These are phyloP conservation scores for Balaeniceps rex DNA, from an alignment of 2,113 vertebrate species.

Conservation along the genomic window DNA sequence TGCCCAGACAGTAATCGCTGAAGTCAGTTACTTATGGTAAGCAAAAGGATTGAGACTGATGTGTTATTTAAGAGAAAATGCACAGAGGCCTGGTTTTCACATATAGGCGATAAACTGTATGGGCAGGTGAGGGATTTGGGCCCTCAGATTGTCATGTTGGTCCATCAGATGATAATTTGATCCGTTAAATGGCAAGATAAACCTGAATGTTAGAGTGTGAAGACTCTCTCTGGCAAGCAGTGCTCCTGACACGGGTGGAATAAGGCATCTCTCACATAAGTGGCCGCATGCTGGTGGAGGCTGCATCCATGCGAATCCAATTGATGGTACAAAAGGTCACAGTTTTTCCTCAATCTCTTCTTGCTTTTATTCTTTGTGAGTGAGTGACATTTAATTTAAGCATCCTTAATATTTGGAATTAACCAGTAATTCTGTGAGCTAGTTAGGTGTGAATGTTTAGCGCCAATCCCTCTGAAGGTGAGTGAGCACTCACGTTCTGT, in stretches of 20 bases:
- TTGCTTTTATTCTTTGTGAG: background rate
- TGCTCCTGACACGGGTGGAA: background rate
- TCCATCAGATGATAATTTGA: background rate
- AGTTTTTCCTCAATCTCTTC: background rate
- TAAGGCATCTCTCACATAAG: rapidly evolving
- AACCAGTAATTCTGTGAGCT: background rate
- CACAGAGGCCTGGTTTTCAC: background rate
- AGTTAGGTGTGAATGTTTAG: background rate
- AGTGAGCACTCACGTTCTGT: background rate
- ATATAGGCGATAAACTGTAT: too few relatives aligned
- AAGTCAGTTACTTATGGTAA: rapidly evolving
- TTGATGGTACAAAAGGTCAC: background rate
- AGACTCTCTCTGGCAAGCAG: background rate
- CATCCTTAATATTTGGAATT: background rate
- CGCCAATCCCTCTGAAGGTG: background rate
- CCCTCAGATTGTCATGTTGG: rapidly evolving
- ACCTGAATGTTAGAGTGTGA: background rate
- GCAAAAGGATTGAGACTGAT: too few relatives aligned
- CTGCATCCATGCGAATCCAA: background rate
- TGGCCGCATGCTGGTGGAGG: background rate
- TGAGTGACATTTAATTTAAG: background rate
- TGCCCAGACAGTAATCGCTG: background rate
- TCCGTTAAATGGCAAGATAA: background rate
- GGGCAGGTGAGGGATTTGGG: background rate
- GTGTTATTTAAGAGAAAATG: background rate